Base-by-base conservation (phyloP, 2,797 vertebrate species). In the Fistularia commersonii region DNA sequence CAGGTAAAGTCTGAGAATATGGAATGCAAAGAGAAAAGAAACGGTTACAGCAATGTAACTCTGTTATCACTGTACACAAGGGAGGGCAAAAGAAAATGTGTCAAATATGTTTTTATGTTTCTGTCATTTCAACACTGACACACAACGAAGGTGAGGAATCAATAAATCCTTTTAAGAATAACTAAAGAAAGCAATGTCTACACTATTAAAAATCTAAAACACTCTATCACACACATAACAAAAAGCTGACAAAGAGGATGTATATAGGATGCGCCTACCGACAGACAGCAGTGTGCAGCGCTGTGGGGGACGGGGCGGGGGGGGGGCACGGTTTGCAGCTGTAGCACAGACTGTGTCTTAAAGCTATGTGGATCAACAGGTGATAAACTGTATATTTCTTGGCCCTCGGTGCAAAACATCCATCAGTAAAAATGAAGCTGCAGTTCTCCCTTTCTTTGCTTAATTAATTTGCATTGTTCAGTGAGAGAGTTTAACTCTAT, bases 261-360 rank as follows among this genome's bases (percentile, higher is more conserved):
- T 23, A 23, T 23, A 23, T 2, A 23, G 23, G 23, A 2, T 23
- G 23, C 23, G 23, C 23, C 23, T 23, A 23, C 2, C 2, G 2
- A 2, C 62, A 52, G 44, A 42, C 14, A 5, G 58, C 57, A 53
- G 13, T 54, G 63, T 86, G 82, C 82, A 64, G 45, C 46, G 23
- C 71, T 55, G 59, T 35, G 44, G 59, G 53, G 6, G 47, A 8
- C 23, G 23, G 23, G 23, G 23, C 4, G 23, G 23, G 23, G 23
- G 6, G 58, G 61, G 74, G 78, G 82, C 72, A 69, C 82, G 80
- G 73, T 1, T 48, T 51, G 34, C 77, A 79, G 79, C 80, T 83
- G 74, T 79, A 73, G 69, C 51, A 7, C 9, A 87, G 84, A 83
- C 42, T 53, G 57, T 32, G 69, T 11, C 54, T 53, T 61, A 38